Percentiles rank a stretch among this genome's conserved stretches.
These are phyloP conservation scores for Drymonia ruficornis DNA, from an alignment of 2,888 invertebrate genomes.

Conservation along the genomic window DNA sequence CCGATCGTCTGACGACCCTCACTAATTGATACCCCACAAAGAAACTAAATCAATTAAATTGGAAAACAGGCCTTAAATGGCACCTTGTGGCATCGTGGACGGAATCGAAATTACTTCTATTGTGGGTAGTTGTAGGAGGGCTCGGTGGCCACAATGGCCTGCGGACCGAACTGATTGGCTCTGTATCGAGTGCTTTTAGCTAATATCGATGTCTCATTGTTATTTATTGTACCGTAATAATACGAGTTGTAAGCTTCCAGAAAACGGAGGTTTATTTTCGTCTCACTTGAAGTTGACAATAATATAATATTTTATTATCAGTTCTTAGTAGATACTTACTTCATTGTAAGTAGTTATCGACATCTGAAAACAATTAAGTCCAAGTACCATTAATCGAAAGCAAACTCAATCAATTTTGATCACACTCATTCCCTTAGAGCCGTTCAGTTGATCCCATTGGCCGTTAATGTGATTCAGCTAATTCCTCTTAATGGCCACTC, in stretches of 20 bases:
- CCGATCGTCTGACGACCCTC: neutral
- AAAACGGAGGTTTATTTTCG: neutral
- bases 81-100: neutral
- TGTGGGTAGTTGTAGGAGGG: neutral
- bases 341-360: too few relatives aligned
- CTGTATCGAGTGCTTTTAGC: slow-evolving; percentile 6
- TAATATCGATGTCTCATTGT: slow-evolving; percentile 8
- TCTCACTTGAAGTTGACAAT: neutral
- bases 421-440: slow-evolving; percentile 31
- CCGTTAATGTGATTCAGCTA: slow-evolving; percentile 31
- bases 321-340: neutral
- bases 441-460: slow-evolving; percentile 18
- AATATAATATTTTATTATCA: neutral
- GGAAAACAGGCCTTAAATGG: slow-evolving; percentile 9
- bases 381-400: neutral
- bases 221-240: slow-evolving; percentile 6
- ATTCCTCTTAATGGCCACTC: slow-evolving; percentile 25
- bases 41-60: slow-evolving; percentile 33
- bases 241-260: neutral
- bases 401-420: slow-evolving; percentile 34
- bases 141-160: neutral
- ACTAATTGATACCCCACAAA: slow-evolving; percentile 16
- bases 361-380: too few relatives aligned
- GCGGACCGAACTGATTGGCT: neutral
- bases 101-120: neutral